phyloP scores from a whole-genome alignment of 1,140 invertebrate species.

The Eriosoma lanigerum region DNA sequence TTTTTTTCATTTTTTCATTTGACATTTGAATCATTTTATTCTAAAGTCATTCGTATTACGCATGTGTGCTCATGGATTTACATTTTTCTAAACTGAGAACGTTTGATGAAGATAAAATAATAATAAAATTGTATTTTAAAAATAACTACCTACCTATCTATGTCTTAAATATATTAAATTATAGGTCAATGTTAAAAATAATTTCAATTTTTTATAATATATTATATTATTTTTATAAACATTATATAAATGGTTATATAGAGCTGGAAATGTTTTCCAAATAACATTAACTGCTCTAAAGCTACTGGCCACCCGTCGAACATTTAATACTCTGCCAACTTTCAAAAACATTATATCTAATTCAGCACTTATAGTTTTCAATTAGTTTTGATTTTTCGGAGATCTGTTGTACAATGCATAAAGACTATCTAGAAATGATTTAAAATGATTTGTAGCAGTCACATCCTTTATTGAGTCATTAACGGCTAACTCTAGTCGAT shows the following conservation, averaged over 20 bases:
- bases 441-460: neutral
- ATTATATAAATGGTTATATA: conserved; percentile 10
- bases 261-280: conserved; percentile 27
- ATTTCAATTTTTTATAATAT: no score
- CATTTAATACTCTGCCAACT: neutral
- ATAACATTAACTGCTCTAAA: neutral
- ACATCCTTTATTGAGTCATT: conserved; percentile 1
- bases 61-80: no score
- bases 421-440: neutral
- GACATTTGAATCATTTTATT: no score
- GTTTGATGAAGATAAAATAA: no score
- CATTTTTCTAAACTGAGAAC: no score
- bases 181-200: no score
- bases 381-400: neutral
- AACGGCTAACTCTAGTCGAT: neutral
- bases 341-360: conserved; percentile 14
- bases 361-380: neutral
- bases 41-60: no score
- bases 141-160: no score
- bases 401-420: neutral
- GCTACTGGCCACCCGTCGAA: neutral
- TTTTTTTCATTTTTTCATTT: no score
- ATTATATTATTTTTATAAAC: no score
- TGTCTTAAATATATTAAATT: no score
- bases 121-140: no score